These are phyloP conservation scores for Luperina nickerlii DNA, from an alignment of 2,888 invertebrate species.

Conservation along the genomic window DNA sequence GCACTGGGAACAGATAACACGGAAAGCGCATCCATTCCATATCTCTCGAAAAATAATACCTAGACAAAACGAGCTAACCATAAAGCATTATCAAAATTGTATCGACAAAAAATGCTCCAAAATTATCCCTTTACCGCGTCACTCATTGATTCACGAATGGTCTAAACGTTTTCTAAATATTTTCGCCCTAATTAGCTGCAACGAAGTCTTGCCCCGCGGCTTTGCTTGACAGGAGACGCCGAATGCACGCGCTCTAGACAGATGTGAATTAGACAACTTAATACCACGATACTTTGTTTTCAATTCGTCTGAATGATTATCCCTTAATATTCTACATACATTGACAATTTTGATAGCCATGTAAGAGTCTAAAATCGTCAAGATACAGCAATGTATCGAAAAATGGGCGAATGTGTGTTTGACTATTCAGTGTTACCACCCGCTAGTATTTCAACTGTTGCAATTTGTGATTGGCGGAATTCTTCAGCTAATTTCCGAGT, in stretches of 20 bases:
- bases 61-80: background rate
- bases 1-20: background rate
- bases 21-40: background rate
- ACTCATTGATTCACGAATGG: slow-evolving; percentile 53
- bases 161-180: slow-evolving; percentile 75
- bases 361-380: background rate
- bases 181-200: slow-evolving; percentile 77
- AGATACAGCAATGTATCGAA: slow-evolving; percentile 52
- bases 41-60: slow-evolving; percentile 11
- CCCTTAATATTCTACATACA: slow-evolving; percentile 46
- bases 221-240: slow-evolving; percentile 82
- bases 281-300: slow-evolving; percentile 67
- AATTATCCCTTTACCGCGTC: slow-evolving; percentile 39
- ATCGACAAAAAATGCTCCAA: slow-evolving; percentile 31
- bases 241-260: slow-evolving; percentile 80
- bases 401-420: background rate
- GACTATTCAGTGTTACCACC: slow-evolving; percentile 11
- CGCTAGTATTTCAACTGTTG: slow-evolving; percentile 66
- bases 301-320: slow-evolving; percentile 34
- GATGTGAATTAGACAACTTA: slow-evolving; percentile 78
- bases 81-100: slow-evolving; percentile 7
- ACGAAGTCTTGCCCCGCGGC: slow-evolving; percentile 74
- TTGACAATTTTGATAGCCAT: slow-evolving; percentile 49
- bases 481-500: slow-evolving; percentile 73
- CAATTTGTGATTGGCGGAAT: slow-evolving; percentile 75